These are phyloP conservation scores for Ditylenchus weischeri DNA, from an alignment of 2,888 invertebrate species.

Conservation along the genomic window DNA sequence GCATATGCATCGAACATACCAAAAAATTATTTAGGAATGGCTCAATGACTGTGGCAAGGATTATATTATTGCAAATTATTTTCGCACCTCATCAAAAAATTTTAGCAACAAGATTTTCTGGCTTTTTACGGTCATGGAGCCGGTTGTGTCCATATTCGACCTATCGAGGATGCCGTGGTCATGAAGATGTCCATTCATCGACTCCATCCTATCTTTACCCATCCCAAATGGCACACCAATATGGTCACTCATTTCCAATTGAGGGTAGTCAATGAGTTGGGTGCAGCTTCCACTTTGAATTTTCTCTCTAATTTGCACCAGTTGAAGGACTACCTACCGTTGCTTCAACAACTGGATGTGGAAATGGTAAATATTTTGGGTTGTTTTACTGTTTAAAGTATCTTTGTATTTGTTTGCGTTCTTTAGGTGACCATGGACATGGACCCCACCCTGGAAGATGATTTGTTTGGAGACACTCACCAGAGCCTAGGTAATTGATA, in stretches of 20 bases:
- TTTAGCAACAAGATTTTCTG: too few species aligned
- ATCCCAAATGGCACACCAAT: neutral
- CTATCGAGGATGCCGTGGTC: too few species aligned
- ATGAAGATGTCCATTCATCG: too few species aligned
- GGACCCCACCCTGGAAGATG: neutral
- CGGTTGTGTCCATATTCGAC: too few species aligned
- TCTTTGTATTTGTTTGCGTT: too few species aligned
- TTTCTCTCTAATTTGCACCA: constrained; percentile 10
- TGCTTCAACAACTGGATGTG: neutral
- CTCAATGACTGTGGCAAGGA: constrained; percentile 8
- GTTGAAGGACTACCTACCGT: neutral
- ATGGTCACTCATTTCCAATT: neutral
- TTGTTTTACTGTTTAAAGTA: too few species aligned
- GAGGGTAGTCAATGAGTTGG: neutral
- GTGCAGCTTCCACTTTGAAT: neutral
- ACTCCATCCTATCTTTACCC: too few species aligned
- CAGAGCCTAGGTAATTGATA: too few species aligned
- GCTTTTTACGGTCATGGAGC: too few species aligned
- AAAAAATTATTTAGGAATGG: neutral
- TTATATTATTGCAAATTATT: neutral
- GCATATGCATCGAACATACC: too few species aligned
- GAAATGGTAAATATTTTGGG: neutral
- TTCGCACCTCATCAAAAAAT: too few species aligned
- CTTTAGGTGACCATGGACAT: too few species aligned
- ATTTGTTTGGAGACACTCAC: neutral